Base-by-base conservation (phyloP, 2,888 invertebrate species). In the Drosophila vallismaia region DNA sequence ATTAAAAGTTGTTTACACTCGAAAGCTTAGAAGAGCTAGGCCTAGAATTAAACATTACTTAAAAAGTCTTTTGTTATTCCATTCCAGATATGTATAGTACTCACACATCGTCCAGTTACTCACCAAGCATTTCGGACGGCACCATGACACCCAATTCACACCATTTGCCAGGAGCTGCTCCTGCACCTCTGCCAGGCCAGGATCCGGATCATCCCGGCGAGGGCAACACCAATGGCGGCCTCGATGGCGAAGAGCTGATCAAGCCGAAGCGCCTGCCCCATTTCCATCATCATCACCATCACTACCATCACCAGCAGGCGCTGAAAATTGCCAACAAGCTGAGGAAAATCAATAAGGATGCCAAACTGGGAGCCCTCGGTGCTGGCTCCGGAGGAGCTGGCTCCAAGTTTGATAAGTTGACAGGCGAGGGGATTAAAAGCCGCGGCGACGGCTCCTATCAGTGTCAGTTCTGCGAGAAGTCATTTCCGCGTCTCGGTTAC, bases 391-490 rank as follows among this genome's bases (percentile, higher is more conserved):
- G 75, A 36, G 78, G 71, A 50, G 81, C 56, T 53, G 76, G 70
- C 76, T 74, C 67, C 71, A 89, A 90, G 89, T 90, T 90, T 88
- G 90, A 90, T 91, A 92, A 91, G 91, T 88, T 89, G 91, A 91
- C 91, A 91, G 86, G 89, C 77, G 91, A 91, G 60, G 88, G 91
- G 84, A 90, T 91, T 91, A 91, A 91, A 77, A 86, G 79, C 64
- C 86, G 81, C 72, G 89, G 90, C 88, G 93, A 94, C 91, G 95
- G 97, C 76, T 97, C 97, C 71, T 96, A 97, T 93, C 95, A 96
- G 89, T 97, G 97, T 92, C 96, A 96, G 92, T 97, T 96, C 93
- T 98, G 97, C 93, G 96, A 97, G 90, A 96, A 97, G 92, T 96
- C 97, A 77, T 97, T 97, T 92, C 95, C 97, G 14, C 94, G 97